These are phyloP conservation scores for Gymnobelideus leadbeateri DNA, from an alignment of 2,113 vertebrate genomes.

Conservation along the genomic window DNA sequence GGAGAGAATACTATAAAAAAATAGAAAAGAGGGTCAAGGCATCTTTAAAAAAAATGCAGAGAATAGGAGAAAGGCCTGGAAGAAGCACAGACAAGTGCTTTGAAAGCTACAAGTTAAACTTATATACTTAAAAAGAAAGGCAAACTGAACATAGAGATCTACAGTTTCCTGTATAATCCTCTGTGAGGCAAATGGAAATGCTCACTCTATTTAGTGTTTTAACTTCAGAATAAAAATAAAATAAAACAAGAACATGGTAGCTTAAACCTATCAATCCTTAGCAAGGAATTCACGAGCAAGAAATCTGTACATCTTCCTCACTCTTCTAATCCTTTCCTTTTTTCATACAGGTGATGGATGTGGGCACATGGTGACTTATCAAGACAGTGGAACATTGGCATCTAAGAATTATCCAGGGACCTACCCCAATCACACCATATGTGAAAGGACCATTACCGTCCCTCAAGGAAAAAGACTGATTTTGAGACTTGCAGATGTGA, in stretches of 20 bases:
- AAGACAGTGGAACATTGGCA: constrained; percentile 89
- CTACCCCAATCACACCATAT: constrained; percentile 89
- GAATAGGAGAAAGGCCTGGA: background rate
- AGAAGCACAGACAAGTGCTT: background rate
- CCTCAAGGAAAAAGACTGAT: constrained; percentile 86
- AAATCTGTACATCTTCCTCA: background rate
- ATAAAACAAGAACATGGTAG: background rate
- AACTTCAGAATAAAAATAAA: background rate
- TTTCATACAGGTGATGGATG: constrained; percentile 87
- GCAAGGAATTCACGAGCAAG: background rate
- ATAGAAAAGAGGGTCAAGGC: background rate
- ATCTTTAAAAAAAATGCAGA: background rate
- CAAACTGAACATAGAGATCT: background rate
- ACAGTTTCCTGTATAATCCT: background rate
- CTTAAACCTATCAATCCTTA: background rate
- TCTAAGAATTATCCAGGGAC: constrained; percentile 91
- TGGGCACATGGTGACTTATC: constrained; percentile 87
- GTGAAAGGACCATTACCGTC: constrained; percentile 88
- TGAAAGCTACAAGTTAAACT: background rate
- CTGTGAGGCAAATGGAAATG: background rate
- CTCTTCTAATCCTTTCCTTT: background rate
- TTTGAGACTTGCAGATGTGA: constrained; percentile 89
- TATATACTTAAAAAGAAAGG: background rate
- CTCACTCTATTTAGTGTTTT: background rate
- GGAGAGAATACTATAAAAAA: background rate